Conservation (phyloP, 2,797 vertebrate genomes). For the Aldrovandia affinis region DNA sequence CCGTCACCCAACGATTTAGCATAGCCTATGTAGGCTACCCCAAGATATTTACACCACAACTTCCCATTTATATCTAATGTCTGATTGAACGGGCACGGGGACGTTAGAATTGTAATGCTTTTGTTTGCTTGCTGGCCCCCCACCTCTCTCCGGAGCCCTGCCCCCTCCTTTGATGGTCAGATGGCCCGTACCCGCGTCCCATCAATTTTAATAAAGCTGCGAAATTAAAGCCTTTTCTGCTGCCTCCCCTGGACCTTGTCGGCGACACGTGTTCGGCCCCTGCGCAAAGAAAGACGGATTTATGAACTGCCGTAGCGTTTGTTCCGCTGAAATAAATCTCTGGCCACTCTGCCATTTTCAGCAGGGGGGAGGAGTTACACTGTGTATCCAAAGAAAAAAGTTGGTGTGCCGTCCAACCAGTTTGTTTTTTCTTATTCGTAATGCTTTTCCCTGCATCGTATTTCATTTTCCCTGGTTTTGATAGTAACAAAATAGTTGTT, state of each 20-base stretch:
- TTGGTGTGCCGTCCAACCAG: not conserved
- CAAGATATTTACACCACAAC: not conserved
- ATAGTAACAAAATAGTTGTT: too few relatives aligned
- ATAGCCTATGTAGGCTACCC: not conserved
- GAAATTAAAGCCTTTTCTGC: constrained; percentile 41
- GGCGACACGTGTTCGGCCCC: constrained; percentile 44
- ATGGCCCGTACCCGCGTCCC: constrained; percentile 19
- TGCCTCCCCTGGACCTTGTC: constrained; percentile 46
- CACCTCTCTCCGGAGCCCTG: not conserved
- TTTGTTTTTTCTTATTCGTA: not conserved
- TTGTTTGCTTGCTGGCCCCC: not conserved
- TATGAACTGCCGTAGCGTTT: constrained; percentile 57
- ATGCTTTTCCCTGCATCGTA: not conserved
- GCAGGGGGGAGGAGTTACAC: constrained; percentile 55
- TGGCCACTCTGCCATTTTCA: constrained; percentile 60
- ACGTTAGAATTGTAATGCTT: not conserved
- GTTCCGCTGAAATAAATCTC: constrained; percentile 69
- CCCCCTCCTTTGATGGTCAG: constrained; percentile 18
- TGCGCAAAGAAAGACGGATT: constrained; percentile 38
- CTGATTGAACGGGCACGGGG: not conserved
- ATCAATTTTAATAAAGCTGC: constrained; percentile 49
- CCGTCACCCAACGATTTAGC: not conserved
- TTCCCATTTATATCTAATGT: not conserved
- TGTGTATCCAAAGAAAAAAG: constrained; percentile 44
- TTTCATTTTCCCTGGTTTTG: not conserved